Base-by-base conservation (phyloP, 2,888 invertebrate species). In the Acanthosepion esculentum region DNA sequence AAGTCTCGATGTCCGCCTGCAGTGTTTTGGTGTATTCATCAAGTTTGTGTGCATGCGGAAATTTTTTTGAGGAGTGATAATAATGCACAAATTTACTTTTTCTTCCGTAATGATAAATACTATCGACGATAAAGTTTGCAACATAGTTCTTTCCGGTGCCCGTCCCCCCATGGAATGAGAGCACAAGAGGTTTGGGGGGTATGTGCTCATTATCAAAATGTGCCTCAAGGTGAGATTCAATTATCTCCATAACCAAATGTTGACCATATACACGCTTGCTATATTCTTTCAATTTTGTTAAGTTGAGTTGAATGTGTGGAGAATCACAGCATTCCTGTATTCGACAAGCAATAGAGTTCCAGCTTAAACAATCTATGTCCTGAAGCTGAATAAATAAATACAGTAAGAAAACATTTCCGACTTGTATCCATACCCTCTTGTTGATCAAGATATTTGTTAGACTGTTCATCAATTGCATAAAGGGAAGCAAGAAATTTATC, bases 161-260 rank as follows among this genome's bases (percentile, higher is more conserved):
- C 0, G 99, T 98, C 98, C 98, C 98, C 0, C 99, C 99, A 97
- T 99, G 99, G 96, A 99, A 98, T 96, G 99, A 99, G 96, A 99
- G 98, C 0, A 98, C 99, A 94, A 99, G 97, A 33, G 99, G 98
- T 97, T 99, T 99, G 91, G 97, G 97, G 7, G 98, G 98, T 12
- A n/a, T 92, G 1, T 98, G 96, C 8, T 8, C 94, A 23, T 94
- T 94, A 5, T n/a, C 50, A 18, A 95, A 95, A 20, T 97, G 96
- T 55, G 97, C 97, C 33, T 97, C 96, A 95, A 98, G 97, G 97
- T 99, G 98, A 95, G 98, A 98, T 91, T 98, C 97, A 10, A 99
- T 98, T 59, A 98, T 98, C 94, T 98, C 98, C 96, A 98, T 97
- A 0, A 98, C 98, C 96, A 99, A 98, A 95, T 99, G 99, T 97